Evolutionary conservation across 53 echinoderm and acorn worm genomes (phyloP).

Genomic region (Astropecten irregularis): DNA sequence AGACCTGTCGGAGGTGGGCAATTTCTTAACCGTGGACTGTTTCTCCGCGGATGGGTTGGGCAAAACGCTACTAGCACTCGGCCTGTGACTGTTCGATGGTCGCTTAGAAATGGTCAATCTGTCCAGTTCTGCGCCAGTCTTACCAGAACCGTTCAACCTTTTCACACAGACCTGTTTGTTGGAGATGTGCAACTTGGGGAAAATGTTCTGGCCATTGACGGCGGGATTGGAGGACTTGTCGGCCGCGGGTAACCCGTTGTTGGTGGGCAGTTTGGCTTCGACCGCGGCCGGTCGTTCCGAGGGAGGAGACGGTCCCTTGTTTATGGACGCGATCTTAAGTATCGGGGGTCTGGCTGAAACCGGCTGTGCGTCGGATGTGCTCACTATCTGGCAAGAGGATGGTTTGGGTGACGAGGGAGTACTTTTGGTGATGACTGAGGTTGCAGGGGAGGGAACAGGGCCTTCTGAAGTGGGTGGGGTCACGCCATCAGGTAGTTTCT

Average conservation of each 20-base stretch:
- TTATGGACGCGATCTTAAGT: background rate
- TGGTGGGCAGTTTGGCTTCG: no score
- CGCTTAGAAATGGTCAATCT: background rate
- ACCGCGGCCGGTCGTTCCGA: background rate
- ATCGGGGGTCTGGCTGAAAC: background rate
- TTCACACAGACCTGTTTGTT: conserved; percentile 25
- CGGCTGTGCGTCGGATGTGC: background rate
- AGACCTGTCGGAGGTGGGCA: background rate
- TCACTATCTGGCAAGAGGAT: background rate
- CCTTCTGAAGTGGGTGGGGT: background rate
- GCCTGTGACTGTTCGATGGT: background rate
- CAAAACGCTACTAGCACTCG: background rate
- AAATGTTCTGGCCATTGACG: background rate
- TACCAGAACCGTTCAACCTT: background rate
- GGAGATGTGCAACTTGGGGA: conserved; percentile 30
- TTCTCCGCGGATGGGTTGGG: background rate
- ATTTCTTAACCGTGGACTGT: background rate
- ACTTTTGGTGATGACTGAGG: background rate
- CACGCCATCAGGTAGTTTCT: no score
- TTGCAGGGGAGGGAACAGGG: background rate
- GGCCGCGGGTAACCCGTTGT: background rate
- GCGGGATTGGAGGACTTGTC: background rate
- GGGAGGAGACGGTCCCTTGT: background rate
- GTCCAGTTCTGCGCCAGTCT: background rate
- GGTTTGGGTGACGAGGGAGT: background rate